phyloP scores from a whole-genome alignment of 2,797 vertebrate genomes.

The Myiotriccus ornatus region DNA sequence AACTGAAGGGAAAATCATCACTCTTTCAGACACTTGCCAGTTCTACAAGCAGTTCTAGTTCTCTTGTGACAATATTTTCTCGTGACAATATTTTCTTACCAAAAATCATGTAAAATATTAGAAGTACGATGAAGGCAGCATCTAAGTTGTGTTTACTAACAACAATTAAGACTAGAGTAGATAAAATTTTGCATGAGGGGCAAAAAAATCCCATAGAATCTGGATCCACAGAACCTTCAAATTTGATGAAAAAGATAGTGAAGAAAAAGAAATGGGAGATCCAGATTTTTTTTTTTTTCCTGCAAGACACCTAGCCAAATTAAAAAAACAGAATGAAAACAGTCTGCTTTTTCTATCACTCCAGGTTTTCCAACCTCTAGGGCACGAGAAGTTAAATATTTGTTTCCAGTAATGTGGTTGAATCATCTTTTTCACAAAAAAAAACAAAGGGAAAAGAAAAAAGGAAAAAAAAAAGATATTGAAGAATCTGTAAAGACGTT shows the following conservation, averaged over 20 bases:
- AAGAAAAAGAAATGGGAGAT: background rate
- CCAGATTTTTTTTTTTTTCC: background rate
- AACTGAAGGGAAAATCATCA: background rate
- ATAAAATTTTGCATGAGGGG: background rate
- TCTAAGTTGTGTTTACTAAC: background rate
- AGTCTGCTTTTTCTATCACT: background rate
- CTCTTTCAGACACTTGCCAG: background rate
- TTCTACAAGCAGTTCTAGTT: background rate
- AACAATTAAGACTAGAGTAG: background rate
- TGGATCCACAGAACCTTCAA: background rate
- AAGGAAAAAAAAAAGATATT: background rate
- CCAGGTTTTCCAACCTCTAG: background rate
- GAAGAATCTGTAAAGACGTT: background rate
- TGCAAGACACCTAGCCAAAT: background rate
- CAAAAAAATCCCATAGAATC: accelerated
- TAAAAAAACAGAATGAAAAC: background rate
- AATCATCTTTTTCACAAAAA: background rate
- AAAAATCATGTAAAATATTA: background rate
- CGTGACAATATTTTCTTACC: background rate
- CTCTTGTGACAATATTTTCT: background rate
- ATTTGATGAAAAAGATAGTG: background rate
- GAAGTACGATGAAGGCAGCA: background rate
- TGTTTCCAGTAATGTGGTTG: background rate
- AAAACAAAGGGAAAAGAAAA: too few relatives aligned
- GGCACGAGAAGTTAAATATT: background rate